Conservation (phyloP, 1,140 invertebrate species). For the Leptopilina boulardi region DNA sequence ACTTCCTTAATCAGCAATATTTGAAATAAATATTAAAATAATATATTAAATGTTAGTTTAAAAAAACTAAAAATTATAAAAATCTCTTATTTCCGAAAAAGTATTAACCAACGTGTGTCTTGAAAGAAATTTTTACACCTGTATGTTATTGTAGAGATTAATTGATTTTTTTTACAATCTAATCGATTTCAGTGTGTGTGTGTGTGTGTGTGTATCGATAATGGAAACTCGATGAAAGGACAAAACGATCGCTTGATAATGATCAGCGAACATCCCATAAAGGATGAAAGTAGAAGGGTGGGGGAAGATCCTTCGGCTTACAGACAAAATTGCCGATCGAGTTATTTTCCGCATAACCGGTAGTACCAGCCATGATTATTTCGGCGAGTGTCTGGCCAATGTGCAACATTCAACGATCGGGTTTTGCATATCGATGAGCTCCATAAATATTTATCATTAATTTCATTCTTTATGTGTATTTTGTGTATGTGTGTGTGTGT, state of each 20-base stretch:
- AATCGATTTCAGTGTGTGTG: neutral
- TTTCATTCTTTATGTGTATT: slow-evolving; percentile 32
- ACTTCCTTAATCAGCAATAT: no score
- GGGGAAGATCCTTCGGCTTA: neutral
- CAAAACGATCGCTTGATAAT: slow-evolving; percentile 3
- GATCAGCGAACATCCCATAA: slow-evolving; percentile 4
- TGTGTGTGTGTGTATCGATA: neutral
- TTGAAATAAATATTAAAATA: no score
- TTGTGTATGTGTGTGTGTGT: no score
- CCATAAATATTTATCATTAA: slow-evolving; percentile 34
- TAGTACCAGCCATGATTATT: slow-evolving; percentile 29
- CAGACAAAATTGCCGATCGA: slow-evolving; percentile 21
- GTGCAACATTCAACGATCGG: slow-evolving; percentile 14
- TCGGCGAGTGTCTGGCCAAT: slow-evolving; percentile 12
- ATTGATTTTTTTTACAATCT: neutral
- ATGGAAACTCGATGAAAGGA: slow-evolving; percentile 3
- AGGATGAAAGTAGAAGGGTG: neutral
- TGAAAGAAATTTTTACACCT: neutral
- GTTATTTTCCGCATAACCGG: slow-evolving; percentile 31
- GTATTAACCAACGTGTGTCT: no score
- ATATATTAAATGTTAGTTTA: no score
- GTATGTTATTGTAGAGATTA: neutral
- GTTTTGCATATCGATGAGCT: slow-evolving; percentile 28
- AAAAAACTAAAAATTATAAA: no score
- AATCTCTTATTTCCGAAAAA: no score